Base-by-base conservation (phyloP, 2,113 vertebrate genomes). In the Struthio camelus region DNA sequence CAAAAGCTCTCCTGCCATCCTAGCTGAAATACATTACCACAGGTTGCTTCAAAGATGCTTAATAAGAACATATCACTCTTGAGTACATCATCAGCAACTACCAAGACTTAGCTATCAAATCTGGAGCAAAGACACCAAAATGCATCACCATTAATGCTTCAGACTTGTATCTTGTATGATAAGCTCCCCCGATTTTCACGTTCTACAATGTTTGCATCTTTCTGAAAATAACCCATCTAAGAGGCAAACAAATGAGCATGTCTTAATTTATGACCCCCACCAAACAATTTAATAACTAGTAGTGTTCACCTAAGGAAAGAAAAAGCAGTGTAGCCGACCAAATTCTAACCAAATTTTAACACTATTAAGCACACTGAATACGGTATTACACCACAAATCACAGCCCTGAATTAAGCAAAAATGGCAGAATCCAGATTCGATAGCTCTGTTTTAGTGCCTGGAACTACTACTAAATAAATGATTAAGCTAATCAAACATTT, bases 61-160 rank as follows among this genome's bases (percentile, higher is more conserved):
- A 32, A 16, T 24, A 23, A 46, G 51, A 56, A 25, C 0, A 0
- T 10, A 3, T 30, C 44, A 16, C 27, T 53, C 50, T 25, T 46
- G 12, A 58, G 8, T 11, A 24, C 1, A 1, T 12, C 50, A 53
- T 19, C 58, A 64, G 64, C 51, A 40, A n/a, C n/a, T 15, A 32
- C 40, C 25, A 48, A 17, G 46, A 81, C 40, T 81, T 27, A 69
- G 38, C 36, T 22, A 69, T 46, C 61, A 40, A 58, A 36, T 32
- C 18, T 4, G 13, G 54, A 42, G 40, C 16, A 8, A 28, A 15
- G 30, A 25, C 28, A 32, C 25, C n/a, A 42, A 75, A 62, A 10
- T 1, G 6, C 2, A 1, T 19, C 64, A 28, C 32, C 28, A 24
- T 10, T 67, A 34, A 30, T 1, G 0, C n/a, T 23, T 42, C 48